Evolutionary conservation across 2,888 invertebrate genomes (phyloP).

Genomic region (Hydrotaea cyrtoneurina): DNA sequence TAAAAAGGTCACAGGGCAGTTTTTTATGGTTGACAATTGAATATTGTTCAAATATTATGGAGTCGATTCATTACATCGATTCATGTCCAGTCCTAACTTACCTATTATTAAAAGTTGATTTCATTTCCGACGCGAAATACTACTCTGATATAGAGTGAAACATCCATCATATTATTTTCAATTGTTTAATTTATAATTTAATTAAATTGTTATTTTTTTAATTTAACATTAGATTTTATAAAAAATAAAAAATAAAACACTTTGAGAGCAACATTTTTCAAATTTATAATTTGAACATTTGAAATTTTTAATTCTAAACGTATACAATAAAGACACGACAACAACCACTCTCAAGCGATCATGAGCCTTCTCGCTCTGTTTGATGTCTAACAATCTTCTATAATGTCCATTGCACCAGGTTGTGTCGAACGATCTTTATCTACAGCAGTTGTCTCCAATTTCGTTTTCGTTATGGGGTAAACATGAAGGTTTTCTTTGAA

Average conservation of each 20-base stretch:
- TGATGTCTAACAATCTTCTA: conserved; percentile 71
- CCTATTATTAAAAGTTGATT: no score
- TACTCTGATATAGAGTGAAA: no score
- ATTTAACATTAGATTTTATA: no score
- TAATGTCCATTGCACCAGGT: conserved; percentile 67
- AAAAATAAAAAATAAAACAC: conserved; percentile 41
- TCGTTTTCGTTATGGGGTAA: conserved; percentile 75
- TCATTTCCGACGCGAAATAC: no score
- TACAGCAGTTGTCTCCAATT: conserved; percentile 64
- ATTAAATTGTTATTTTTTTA: no score
- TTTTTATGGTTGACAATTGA: no score
- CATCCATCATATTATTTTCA: no score
- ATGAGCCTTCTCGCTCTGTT: neutral
- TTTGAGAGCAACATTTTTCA: conserved; percentile 27
- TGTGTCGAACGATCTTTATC: conserved; percentile 48
- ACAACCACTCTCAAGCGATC: neutral
- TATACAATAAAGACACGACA: neutral
- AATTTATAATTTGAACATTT: conserved; percentile 50
- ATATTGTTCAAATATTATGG: no score
- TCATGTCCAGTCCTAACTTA: no score
- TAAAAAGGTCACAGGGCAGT: no score
- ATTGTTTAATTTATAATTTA: no score
- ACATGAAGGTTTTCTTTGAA: conserved; percentile 77
- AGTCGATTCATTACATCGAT: no score
- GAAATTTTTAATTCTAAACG: conserved; percentile 28